phyloP scores from a whole-genome alignment of 2,113 vertebrate species.

The Sterna hirundo region DNA sequence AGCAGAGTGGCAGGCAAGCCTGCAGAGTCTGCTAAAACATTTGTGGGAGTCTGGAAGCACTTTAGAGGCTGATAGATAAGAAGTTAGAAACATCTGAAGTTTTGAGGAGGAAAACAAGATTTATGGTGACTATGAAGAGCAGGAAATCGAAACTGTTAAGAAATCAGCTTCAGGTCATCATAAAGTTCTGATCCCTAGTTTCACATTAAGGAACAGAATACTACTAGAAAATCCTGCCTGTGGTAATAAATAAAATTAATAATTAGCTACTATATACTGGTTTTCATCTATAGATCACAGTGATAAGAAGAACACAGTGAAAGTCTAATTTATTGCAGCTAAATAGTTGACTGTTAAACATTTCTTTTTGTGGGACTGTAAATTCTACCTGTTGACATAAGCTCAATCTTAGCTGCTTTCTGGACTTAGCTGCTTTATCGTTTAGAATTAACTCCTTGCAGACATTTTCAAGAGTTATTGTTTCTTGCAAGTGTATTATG shows the following conservation, averaged over 20 bases:
- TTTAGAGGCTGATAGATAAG: slow-evolving; percentile 55
- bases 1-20: background rate
- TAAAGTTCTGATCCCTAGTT: slow-evolving; percentile 61
- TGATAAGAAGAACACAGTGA: slow-evolving; percentile 48
- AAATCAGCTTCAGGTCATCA: slow-evolving; percentile 55
- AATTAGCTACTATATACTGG: slow-evolving; percentile 48
- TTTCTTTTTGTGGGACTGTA: slow-evolving; percentile 75
- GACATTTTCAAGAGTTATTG: slow-evolving; percentile 54
- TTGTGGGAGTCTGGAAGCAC: slow-evolving; percentile 59
- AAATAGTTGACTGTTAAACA: slow-evolving; percentile 74
- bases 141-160: slow-evolving; percentile 61
- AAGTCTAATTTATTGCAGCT: slow-evolving; percentile 61
- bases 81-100: slow-evolving; percentile 46
- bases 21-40: slow-evolving; percentile 23
- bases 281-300: slow-evolving; percentile 52
- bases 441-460: slow-evolving; percentile 51
- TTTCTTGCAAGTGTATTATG: slow-evolving; percentile 27
- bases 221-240: slow-evolving; percentile 37
- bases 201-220: slow-evolving; percentile 42
- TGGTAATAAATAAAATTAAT: slow-evolving; percentile 62
- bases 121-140: slow-evolving; percentile 37
- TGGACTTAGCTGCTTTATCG: slow-evolving; percentile 36
- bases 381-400: slow-evolving; percentile 67
- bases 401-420: slow-evolving; percentile 53
- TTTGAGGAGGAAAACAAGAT: slow-evolving; percentile 52